These are phyloP conservation scores for Aleiodes testaceus DNA, from an alignment of 2,888 invertebrate species.

Conservation along the genomic window DNA sequence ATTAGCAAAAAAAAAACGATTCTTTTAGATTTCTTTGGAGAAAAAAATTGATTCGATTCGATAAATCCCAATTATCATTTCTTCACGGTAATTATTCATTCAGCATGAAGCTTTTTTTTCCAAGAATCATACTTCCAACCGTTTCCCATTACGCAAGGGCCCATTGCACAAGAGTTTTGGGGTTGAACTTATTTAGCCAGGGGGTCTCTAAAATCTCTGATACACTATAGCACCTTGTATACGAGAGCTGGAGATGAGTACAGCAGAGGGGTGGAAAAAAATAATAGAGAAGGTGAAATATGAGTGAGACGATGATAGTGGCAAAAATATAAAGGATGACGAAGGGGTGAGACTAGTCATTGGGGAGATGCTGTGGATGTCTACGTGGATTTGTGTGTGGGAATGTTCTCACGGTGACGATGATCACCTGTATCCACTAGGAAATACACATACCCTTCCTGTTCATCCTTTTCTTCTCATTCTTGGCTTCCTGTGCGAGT, in stretches of 20 bases:
- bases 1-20: too few relatives aligned
- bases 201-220: constrained; percentile 54
- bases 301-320: constrained; percentile 48
- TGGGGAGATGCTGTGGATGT: constrained; percentile 62
- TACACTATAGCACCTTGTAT: constrained; percentile 49
- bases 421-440: constrained; percentile 69
- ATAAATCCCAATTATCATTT: constrained; percentile 58
- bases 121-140: constrained; percentile 68
- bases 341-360: constrained; percentile 62
- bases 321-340: constrained; percentile 50
- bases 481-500: constrained; percentile 43
- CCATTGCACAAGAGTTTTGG: constrained; percentile 55
- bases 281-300: constrained; percentile 48
- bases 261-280: constrained; percentile 45
- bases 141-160: constrained; percentile 64
- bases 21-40: too few relatives aligned
- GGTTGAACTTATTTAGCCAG: constrained; percentile 59
- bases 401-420: constrained; percentile 68
- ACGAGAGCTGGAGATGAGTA: constrained; percentile 46
- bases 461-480: constrained; percentile 36
- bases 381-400: constrained; percentile 49
- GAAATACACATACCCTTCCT: constrained; percentile 42
- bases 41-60: too few relatives aligned
- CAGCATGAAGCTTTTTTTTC: constrained; percentile 50
- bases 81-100: constrained; percentile 51